phyloP scores from a whole-genome alignment of 2,797 vertebrate genomes.

The Melanogrammus aeglefinus region DNA sequence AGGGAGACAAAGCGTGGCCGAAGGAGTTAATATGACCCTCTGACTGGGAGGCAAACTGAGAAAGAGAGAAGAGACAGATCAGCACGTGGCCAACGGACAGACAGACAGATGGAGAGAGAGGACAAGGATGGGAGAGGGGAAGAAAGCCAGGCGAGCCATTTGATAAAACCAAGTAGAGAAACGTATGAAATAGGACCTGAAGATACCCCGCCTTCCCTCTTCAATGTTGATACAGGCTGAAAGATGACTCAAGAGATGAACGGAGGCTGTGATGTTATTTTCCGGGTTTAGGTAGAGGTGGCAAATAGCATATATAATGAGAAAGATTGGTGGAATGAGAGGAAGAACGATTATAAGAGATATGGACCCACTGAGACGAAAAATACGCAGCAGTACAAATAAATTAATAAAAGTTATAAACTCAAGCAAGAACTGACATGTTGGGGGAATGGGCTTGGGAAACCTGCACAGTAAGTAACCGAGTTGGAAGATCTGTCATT shows the following conservation, averaged over 20 bases:
- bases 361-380: not conserved
- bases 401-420: slow-evolving; percentile 3
- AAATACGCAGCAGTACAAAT: not conserved
- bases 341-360: not conserved
- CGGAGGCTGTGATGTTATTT: not conserved
- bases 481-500: not conserved
- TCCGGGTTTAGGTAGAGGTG: not conserved
- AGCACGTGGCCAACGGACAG: not conserved
- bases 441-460: not conserved
- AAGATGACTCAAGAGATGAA: not conserved
- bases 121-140: not conserved
- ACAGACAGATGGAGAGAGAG: not conserved
- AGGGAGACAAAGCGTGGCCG: slow-evolving; percentile 18
- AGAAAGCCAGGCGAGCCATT: not conserved
- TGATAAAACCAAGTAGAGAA: not conserved
- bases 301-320: not conserved
- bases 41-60: not conserved
- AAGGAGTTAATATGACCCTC: slow-evolving; percentile 23
- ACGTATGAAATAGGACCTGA: not conserved
- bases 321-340: not conserved
- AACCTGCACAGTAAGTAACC: not conserved
- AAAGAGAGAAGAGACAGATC: not conserved
- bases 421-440: not conserved
- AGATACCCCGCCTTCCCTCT: not conserved
- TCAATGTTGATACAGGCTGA: not conserved